phyloP scores from a whole-genome alignment of 30 jellyfish, hydroid and myxozoan species.

The Rhopilema esculentum region DNA sequence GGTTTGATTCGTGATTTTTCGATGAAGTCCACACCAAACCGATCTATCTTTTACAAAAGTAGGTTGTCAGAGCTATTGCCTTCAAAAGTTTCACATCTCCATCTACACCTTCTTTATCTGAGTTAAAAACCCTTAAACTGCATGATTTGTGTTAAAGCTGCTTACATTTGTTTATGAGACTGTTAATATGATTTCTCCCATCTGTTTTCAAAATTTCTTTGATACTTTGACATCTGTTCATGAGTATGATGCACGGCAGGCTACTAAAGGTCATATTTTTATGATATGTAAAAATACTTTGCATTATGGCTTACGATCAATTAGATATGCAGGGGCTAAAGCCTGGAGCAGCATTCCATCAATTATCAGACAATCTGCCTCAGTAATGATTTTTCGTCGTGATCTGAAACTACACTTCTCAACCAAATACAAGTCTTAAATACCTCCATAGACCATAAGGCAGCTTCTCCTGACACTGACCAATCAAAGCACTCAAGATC shows the following conservation, averaged over 20 bases:
- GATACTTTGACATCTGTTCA: slow-evolving; percentile 43
- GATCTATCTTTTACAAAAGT: slow-evolving; percentile 32
- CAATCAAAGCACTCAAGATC: no score
- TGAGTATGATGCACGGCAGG: slow-evolving; percentile 58
- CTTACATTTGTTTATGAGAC: slow-evolving; percentile 42
- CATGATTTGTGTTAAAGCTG: slow-evolving; percentile 23
- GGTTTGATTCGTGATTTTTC: slow-evolving; percentile 4
- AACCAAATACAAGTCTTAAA: no score
- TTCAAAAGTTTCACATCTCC: slow-evolving; percentile 25
- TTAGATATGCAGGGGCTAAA: slow-evolving; percentile 60
- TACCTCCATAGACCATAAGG: no score
- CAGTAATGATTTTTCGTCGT: slow-evolving; percentile 25
- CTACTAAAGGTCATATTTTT: slow-evolving; percentile 48
- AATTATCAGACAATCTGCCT: slow-evolving; percentile 44
- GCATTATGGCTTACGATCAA: slow-evolving; percentile 50
- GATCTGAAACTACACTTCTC: background rate
- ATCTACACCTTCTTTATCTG: slow-evolving; percentile 31
- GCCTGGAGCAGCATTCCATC: slow-evolving; percentile 51
- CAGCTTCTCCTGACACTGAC: no score
- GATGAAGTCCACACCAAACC: slow-evolving; percentile 27
- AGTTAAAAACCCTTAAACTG: slow-evolving; percentile 16
- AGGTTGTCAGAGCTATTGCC: slow-evolving; percentile 41
- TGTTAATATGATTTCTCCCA: slow-evolving; percentile 50
- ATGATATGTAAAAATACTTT: slow-evolving; percentile 42
- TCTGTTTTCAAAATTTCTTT: slow-evolving; percentile 9